These are phyloP conservation scores for Phalera bucephala DNA, from an alignment of 2,888 invertebrate species.

Conservation along the genomic window DNA sequence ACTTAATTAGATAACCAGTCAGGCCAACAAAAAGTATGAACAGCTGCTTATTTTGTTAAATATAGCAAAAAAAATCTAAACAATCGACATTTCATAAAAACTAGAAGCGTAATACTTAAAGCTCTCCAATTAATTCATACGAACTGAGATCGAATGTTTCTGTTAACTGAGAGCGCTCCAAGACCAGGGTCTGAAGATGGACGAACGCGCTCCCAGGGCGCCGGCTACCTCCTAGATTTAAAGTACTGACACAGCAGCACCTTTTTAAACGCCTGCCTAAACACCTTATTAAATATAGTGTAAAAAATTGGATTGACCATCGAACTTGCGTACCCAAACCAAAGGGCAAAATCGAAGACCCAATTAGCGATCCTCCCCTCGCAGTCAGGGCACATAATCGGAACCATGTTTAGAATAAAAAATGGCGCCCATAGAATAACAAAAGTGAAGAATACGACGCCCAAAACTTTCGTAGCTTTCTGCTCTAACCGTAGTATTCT, in stretches of 20 bases:
- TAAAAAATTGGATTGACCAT: slow-evolving; percentile 98
- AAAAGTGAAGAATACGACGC: slow-evolving; percentile 97
- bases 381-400: slow-evolving; percentile 92
- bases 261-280: slow-evolving; percentile 94
- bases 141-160: slow-evolving; percentile 72
- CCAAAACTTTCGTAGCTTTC: slow-evolving; percentile 97
- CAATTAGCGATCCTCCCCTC: slow-evolving; percentile 89
- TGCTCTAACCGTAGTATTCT: slow-evolving; percentile 94
- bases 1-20: too few relatives aligned
- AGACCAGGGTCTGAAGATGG: slow-evolving; percentile 73
- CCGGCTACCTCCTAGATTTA: slow-evolving; percentile 74
- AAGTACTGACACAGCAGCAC: slow-evolving; percentile 91
- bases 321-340: slow-evolving; percentile 97
- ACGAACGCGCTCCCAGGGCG: slow-evolving; percentile 78
- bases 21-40: too few relatives aligned
- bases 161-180: slow-evolving; percentile 75
- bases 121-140: slow-evolving; percentile 59
- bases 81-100: too few relatives aligned
- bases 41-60: too few relatives aligned
- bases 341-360: slow-evolving; percentile 93
- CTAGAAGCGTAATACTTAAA: slow-evolving; percentile 54
- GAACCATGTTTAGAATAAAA: slow-evolving; percentile 94
- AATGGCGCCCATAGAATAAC: slow-evolving; percentile 98
- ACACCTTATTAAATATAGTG: slow-evolving; percentile 97
- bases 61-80: too few relatives aligned